Conservation (phyloP, 2,113 vertebrate species). For the Ictalurus furcatus region DNA sequence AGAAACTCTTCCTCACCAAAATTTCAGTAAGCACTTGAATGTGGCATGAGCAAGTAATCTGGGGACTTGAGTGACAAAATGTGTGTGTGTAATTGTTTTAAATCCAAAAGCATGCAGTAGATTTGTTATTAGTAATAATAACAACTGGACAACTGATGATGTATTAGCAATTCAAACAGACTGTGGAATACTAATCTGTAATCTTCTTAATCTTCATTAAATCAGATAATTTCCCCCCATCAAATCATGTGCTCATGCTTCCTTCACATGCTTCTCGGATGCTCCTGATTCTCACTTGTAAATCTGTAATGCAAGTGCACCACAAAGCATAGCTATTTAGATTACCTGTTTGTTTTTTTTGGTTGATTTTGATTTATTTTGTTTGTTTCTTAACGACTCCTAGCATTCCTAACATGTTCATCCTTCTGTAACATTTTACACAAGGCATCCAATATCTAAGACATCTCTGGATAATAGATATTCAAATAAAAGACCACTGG, state of each 20-base stretch:
- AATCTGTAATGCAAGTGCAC: not conserved
- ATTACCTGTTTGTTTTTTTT: not conserved
- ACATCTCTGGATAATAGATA: not conserved
- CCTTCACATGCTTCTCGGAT: not conserved
- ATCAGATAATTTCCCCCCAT: not conserved
- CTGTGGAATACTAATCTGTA: not conserved
- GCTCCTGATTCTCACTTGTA: not conserved
- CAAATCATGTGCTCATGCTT: not conserved
- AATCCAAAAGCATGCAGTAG: not conserved
- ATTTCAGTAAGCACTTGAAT: not conserved
- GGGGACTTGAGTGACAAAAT: not conserved
- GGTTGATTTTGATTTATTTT: too few relatives aligned
- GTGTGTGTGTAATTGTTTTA: not conserved
- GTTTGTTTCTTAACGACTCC: too few relatives aligned
- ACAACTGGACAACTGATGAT: not conserved
- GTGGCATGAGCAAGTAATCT: not conserved
- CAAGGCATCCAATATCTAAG: not conserved
- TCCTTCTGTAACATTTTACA: not conserved
- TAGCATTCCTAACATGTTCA: not conserved
- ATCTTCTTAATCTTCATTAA: not conserved
- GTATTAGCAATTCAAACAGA: not conserved
- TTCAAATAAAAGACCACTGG: not conserved
- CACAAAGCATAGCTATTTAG: not conserved
- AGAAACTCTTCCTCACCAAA: not conserved
- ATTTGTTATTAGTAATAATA: not conserved